Percentiles rank a stretch among this genome's conserved stretches.
Evolutionary conservation across 2,113 vertebrate species (phyloP).

Genomic region (Thryonomys swinderianus): DNA sequence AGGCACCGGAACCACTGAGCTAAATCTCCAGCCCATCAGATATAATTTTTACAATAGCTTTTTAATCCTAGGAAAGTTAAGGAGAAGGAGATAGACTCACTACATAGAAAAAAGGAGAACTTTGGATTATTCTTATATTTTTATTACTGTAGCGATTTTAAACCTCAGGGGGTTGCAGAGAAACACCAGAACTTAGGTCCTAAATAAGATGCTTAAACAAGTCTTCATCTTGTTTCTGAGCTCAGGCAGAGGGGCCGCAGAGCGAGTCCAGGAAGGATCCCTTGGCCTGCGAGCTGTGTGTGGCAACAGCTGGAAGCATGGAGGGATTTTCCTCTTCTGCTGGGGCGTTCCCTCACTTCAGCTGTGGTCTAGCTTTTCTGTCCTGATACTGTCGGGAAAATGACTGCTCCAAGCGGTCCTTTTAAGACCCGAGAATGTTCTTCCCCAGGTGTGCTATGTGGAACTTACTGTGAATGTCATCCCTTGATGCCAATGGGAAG

Average conservation of each 20-base stretch:
- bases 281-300: not conserved
- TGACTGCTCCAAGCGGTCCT: not conserved
- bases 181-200: not conserved
- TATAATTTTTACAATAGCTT: too few relatives aligned
- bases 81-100: not conserved
- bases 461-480: not conserved
- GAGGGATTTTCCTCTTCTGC: not conserved
- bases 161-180: not conserved
- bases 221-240: not conserved
- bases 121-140: not conserved
- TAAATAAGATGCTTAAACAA: not conserved
- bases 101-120: not conserved
- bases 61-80: not conserved
- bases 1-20: too few relatives aligned
- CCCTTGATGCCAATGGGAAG: not conserved
- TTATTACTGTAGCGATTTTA: not conserved
- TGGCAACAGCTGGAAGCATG: not conserved
- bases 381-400: not conserved
- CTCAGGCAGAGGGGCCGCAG: accelerated
- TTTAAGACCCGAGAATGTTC: not conserved
- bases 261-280: accelerated
- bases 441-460: not conserved
- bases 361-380: not conserved
- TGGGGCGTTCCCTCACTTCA: not conserved
- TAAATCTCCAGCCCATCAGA: too few relatives aligned